Evolutionary conservation across 2,888 invertebrate genomes (phyloP), one percentile per base, ranked within the genome.

Genomic region (Lasioglossum figueresi): DNA sequence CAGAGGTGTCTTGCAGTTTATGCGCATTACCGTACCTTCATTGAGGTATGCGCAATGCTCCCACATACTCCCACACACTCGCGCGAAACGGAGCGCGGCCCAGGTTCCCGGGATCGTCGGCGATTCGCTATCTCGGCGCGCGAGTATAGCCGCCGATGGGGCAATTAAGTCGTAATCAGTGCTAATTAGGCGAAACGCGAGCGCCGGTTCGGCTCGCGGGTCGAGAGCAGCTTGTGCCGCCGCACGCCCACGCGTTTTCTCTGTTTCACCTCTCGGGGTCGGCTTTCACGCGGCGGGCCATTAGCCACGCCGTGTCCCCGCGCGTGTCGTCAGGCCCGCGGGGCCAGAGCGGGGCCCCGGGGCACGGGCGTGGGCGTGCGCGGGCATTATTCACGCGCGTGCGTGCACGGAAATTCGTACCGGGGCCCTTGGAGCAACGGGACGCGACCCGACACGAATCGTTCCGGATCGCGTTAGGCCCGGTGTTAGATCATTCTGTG

Each of bases 331-430:
- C 83, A 83, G 77, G 84, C 71, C 43, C 23, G 76, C 85, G 56
- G 52, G 52, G 23, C 52, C 52, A 52, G 23, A 10, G 52, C 23
- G 23, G 48, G 48, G 23, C 48, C 48, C 48, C 6, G 48, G 48
- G 70, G 90, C 59, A 59, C 59, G 59, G n/a, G 27, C 85, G 89
- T 91, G 84, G 91, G 90, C 80, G 90, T 80, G 14, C 63, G 72
- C 79, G 89, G 82, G 84, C 85, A 89, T 90, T 90, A 90, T 89
- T 90, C 90, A 88, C 89, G 88, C 85, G 88, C 90, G 84, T 90
- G 90, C 89, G 84, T 82, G 82, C 83, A 73, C 59, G 71, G 82
- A 90, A 85, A 88, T 88, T 86, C 85, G 85, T 75, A 71, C 74
- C 79, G 76, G 82, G 82, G 16, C 34, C 31, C 66, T 34, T 3